Evolutionary conservation across 2,797 vertebrate genomes (phyloP), one percentile per base, ranked within the genome.

Genomic region (Tenualosa ilisha): DNA sequence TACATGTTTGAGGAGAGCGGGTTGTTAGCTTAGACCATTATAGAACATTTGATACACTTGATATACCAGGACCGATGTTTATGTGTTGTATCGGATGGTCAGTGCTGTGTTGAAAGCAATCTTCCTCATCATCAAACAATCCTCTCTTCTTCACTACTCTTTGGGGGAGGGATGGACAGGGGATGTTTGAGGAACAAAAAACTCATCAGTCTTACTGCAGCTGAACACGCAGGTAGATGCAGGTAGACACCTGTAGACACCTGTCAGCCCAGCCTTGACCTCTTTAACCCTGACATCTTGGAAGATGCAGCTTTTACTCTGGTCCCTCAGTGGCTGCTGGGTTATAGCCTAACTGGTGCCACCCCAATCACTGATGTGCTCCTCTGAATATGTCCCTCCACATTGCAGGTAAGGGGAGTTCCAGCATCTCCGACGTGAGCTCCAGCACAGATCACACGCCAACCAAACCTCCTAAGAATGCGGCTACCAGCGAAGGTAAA

Each of bases 361-460:
- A 5, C 72, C 17, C 40, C 5, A 1, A 79, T 79, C 72, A 46
- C 20, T 79, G 15, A 7, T 43, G 8, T 43, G 6, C 7, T 79
- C 37, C 40, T 43, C 72, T 46, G 40, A 7, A 17, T 89, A 51
- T 9, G 86, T 90, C 65, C 59, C 86, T 85, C 89, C 89, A 86
- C 86, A 92, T 89, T 90, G 89, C 91, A 99, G 98, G 97, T 96
- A 99, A 99, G 96, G 97, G 97, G 93, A 99, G 98, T 96, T 99
- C 98, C 95, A 99, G 98, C 96, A 97, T 99, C 96, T 99, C 98
- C 93, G 98, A 99, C 96, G 96, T 99, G 95, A 99, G 98, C 94
- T 99, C 98, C 88, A 97, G 98, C 94, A 99, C 98, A 59, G 98
- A 99, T 96, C 98, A 97, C 92, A 98, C 98, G 17, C 97, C 97